phyloP scores from a whole-genome alignment of 2,113 vertebrate species.

The Machaerirhynchus nigripectus region DNA sequence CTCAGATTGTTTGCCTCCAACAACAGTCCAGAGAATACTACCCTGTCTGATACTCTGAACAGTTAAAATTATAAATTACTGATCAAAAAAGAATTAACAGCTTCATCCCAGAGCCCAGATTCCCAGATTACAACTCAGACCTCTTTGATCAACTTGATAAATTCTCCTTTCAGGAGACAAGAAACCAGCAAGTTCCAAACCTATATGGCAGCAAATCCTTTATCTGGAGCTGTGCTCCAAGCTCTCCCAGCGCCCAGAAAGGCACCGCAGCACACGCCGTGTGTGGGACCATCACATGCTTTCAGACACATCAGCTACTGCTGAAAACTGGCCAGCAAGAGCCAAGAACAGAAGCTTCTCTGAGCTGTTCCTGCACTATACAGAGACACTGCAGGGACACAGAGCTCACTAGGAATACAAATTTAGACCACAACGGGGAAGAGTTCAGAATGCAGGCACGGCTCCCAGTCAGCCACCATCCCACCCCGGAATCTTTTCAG shows the following conservation, averaged over 20 bases:
- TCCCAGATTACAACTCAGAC: background rate
- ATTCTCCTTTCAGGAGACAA: background rate
- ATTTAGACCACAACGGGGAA: background rate
- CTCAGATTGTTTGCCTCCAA: background rate
- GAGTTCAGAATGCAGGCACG: background rate
- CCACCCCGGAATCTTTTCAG: background rate
- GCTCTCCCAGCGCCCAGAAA: background rate
- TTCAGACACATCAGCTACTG: background rate
- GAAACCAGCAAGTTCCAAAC: background rate
- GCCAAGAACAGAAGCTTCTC: background rate
- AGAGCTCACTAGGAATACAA: background rate
- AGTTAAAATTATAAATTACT: background rate
- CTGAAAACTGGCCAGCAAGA: background rate
- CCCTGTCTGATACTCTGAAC: background rate
- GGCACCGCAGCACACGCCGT: fast-evolving
- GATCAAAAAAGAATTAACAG: background rate
- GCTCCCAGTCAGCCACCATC: background rate
- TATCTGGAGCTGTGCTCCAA: background rate
- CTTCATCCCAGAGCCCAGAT: background rate
- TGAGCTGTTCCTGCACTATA: background rate
- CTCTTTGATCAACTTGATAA: background rate
- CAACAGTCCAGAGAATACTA: background rate
- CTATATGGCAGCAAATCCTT: background rate
- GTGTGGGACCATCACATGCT: background rate
- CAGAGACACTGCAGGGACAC: background rate